These are phyloP conservation scores for Leptinotarsa lineolata DNA, from an alignment of 1,140 invertebrate species.

Conservation along the genomic window DNA sequence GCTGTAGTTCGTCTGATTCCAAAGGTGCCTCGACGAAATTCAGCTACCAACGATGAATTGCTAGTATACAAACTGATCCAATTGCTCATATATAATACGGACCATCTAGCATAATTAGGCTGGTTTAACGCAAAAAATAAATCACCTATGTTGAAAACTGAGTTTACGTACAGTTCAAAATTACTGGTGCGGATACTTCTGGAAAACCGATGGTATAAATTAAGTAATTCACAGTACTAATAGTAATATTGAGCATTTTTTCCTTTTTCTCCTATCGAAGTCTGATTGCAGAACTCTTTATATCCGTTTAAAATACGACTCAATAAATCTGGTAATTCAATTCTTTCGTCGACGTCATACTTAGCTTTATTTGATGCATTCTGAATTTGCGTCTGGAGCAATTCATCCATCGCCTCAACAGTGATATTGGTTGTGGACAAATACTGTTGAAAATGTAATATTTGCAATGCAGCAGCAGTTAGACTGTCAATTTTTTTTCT, in stretches of 20 bases:
- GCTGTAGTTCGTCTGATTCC: slow-evolving; percentile 30
- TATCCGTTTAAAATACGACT: slow-evolving; percentile 29
- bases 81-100: slow-evolving; percentile 37
- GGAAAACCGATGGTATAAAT: slow-evolving; percentile 37
- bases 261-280: slow-evolving; percentile 35
- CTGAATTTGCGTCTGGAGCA: slow-evolving; percentile 20
- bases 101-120: slow-evolving; percentile 46
- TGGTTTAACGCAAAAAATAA: slow-evolving; percentile 49
- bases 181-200: slow-evolving; percentile 45
- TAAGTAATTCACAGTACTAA: slow-evolving; percentile 33
- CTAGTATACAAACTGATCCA: slow-evolving; percentile 27
- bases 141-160: slow-evolving; percentile 40
- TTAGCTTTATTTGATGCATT: slow-evolving; percentile 11
- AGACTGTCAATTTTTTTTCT: too few species aligned
- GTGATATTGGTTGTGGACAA: slow-evolving; percentile 34
- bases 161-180: slow-evolving; percentile 44
- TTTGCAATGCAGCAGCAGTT: slow-evolving; percentile 48
- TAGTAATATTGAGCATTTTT: slow-evolving; percentile 44
- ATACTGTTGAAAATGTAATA: slow-evolving; percentile 35
- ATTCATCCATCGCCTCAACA: slow-evolving; percentile 19
- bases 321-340: slow-evolving; percentile 26
- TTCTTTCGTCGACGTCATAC: slow-evolving; percentile 19
- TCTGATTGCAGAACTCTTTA: slow-evolving; percentile 33
- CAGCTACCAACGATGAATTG: slow-evolving; percentile 31
- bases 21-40: slow-evolving; percentile 37